Conservation (phyloP, 2,797 vertebrate species). For the Danionella dracula region DNA sequence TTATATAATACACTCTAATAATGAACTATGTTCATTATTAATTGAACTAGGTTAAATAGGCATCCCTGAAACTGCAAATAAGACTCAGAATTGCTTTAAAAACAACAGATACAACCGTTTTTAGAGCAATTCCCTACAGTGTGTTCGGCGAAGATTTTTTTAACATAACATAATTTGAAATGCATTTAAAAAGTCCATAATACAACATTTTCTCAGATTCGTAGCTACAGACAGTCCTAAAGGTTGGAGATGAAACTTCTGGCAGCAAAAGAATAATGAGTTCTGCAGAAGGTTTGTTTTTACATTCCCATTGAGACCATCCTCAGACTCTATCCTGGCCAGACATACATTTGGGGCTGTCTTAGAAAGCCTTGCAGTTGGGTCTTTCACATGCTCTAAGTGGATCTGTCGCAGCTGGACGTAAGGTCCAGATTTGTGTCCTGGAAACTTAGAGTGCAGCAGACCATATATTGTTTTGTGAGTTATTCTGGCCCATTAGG, state of each 20-base stretch:
- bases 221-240: constrained; percentile 25
- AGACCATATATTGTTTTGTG: constrained; percentile 55
- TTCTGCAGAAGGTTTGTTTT: constrained; percentile 60
- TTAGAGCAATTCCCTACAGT: no score
- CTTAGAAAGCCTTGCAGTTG: constrained; percentile 34
- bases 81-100: no score
- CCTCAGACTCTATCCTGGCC: constrained; percentile 40
- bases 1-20: no score
- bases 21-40: no score
- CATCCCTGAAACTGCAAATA: no score
- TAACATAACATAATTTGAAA: no score
- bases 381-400: constrained; percentile 53
- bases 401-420: constrained; percentile 62
- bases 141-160: no score
- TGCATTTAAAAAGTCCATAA: background rate
- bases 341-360: constrained; percentile 51
- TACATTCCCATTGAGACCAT: constrained; percentile 53
- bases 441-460: constrained; percentile 11
- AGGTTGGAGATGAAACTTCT: constrained; percentile 44
- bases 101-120: no score
- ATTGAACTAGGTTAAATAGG: no score
- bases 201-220: background rate
- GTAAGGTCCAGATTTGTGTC: constrained; percentile 12
- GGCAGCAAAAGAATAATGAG: constrained; percentile 56
- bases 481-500: constrained; percentile 50